Conservation (phyloP, 2,113 vertebrate species). For the Plectropomus leopardus region DNA sequence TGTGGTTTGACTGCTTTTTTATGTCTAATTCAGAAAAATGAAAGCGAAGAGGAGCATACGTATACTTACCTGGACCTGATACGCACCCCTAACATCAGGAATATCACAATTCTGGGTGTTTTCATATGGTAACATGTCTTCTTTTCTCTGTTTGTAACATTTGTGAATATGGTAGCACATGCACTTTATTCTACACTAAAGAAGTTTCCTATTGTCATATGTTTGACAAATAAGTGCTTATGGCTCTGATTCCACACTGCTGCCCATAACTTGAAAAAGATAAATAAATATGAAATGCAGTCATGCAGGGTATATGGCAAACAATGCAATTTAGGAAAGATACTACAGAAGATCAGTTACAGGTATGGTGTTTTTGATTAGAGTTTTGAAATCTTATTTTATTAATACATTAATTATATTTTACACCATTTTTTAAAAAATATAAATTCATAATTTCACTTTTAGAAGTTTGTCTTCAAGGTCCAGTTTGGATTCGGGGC, state of each 20-base stretch:
- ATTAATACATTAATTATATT: not conserved
- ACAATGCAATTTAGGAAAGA: no score
- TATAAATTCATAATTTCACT: no score
- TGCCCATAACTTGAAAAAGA: not conserved
- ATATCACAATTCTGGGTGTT: slow-evolving; percentile 54
- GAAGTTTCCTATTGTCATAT: not conserved
- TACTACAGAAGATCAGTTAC: no score
- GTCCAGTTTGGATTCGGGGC: no score
- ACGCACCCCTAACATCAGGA: slow-evolving; percentile 61
- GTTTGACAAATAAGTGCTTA: not conserved
- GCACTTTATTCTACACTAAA: not conserved
- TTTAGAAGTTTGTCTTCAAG: no score
- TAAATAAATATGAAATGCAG: not conserved
- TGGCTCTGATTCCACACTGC: not conserved
- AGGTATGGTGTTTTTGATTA: no score
- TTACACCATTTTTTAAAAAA: no score
- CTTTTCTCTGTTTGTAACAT: not conserved
- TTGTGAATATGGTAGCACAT: not conserved
- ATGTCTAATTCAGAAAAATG: slow-evolving; percentile 21
- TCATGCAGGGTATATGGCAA: not conserved
- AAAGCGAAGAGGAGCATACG: slow-evolving; percentile 8
- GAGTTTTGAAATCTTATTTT: not conserved
- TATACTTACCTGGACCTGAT: slow-evolving; percentile 69
- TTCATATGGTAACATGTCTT: slow-evolving; percentile 65
- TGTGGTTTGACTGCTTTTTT: not conserved